phyloP scores from a whole-genome alignment of 2,888 invertebrate genomes.

The Bibio marci region DNA sequence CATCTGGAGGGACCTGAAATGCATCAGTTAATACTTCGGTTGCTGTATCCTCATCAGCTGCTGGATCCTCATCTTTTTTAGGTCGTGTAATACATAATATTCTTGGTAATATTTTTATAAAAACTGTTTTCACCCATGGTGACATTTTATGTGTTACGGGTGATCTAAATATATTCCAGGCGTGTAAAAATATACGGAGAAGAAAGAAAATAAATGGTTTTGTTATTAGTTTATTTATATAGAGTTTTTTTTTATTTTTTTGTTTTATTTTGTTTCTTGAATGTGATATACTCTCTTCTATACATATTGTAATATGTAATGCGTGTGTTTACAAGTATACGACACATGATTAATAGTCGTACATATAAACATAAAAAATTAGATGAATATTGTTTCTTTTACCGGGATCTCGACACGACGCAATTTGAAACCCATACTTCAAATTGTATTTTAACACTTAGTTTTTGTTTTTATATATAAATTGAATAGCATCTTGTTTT shows the following conservation, averaged over 20 bases:
- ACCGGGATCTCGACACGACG: too few species aligned
- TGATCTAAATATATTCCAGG: slow-evolving; percentile 36
- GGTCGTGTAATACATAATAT: slow-evolving; percentile 80
- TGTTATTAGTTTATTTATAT: background rate
- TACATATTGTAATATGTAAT: too few species aligned
- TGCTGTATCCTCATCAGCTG: slow-evolving; percentile 38
- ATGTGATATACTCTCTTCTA: too few species aligned
- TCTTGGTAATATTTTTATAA: slow-evolving; percentile 71
- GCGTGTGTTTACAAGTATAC: too few species aligned
- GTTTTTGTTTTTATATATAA: too few species aligned
- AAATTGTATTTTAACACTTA: too few species aligned
- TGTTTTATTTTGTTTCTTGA: too few species aligned
- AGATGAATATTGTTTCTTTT: too few species aligned
- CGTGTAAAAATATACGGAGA: background rate
- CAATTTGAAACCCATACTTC: too few species aligned
- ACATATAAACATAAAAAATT: too few species aligned
- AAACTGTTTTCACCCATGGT: slow-evolving; percentile 76
- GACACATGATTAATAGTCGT: too few species aligned
- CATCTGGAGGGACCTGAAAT: slow-evolving; percentile 47
- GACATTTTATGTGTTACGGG: slow-evolving; percentile 86
- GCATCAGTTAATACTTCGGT: slow-evolving; percentile 63
- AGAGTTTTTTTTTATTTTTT: background rate
- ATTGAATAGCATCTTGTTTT: too few species aligned
- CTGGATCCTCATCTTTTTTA: slow-evolving; percentile 49
- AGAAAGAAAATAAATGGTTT: background rate